Conservation (phyloP, 2,113 vertebrate species). For the Athene noctua region DNA sequence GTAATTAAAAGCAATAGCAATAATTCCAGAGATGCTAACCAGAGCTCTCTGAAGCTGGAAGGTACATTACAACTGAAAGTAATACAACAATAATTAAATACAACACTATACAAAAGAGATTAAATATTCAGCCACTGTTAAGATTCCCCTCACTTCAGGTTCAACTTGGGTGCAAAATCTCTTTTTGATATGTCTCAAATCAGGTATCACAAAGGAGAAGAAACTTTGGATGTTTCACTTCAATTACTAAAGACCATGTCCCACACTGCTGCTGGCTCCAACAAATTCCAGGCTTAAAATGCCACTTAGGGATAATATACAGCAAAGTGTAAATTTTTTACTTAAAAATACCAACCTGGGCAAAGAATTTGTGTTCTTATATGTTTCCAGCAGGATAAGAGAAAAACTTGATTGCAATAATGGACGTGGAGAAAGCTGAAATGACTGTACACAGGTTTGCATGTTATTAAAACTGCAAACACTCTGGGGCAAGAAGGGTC, state of each 20-base stretch:
- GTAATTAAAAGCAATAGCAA: background rate
- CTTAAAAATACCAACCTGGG: background rate
- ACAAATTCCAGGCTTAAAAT: background rate
- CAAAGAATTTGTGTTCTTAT: background rate
- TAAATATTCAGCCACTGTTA: background rate
- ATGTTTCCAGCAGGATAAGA: background rate
- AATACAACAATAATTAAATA: background rate
- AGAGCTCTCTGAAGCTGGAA: background rate
- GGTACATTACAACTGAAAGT: background rate
- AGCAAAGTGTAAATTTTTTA: background rate
- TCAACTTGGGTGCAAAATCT: background rate
- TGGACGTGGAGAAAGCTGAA: background rate
- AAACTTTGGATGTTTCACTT: background rate
- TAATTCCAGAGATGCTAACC: background rate
- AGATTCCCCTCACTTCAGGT: background rate
- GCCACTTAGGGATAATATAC: background rate
- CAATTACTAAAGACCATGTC: background rate
- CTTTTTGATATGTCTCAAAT: background rate
- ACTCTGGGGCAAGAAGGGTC: background rate
- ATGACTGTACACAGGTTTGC: background rate
- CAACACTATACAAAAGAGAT: background rate
- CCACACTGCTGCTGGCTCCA: background rate
- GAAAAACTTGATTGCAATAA: background rate
- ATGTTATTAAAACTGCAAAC: background rate
- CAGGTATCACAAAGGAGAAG: background rate